A percentile compares a stretch with the other conserved stretches of the same genome.
Conservation (phyloP, 23 tunicate genomes). For the Aplidium turbinatum region DNA sequence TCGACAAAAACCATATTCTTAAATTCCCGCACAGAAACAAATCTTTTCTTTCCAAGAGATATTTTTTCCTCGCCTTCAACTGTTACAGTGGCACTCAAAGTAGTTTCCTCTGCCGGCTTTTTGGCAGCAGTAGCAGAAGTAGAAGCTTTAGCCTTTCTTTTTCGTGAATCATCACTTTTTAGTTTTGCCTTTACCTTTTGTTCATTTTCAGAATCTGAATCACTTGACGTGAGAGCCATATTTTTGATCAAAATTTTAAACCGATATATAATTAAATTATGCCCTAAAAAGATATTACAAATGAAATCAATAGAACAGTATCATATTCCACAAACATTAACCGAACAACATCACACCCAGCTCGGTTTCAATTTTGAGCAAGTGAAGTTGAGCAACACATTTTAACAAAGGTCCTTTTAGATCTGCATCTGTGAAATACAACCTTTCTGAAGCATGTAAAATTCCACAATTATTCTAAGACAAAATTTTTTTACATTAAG, state of each 20-base stretch:
- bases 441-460: too few species aligned
- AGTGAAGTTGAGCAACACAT: too few species aligned
- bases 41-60: conserved; percentile 81
- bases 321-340: too few species aligned
- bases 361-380: too few species aligned
- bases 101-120: background rate
- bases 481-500: too few species aligned
- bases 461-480: too few species aligned
- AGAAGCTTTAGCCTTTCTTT: conserved; percentile 34
- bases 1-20: conserved; percentile 76
- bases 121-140: conserved; percentile 2
- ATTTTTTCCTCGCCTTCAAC: conserved; percentile 48
- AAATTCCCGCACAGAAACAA: conserved; percentile 71
- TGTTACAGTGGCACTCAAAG: background rate
- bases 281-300: too few species aligned
- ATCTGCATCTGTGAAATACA: too few species aligned
- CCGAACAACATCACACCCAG: too few species aligned
- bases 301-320: too few species aligned
- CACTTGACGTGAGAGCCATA: conserved; percentile 43
- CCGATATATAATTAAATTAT: background rate
- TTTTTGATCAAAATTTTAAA: conserved; percentile 39
- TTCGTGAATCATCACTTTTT: conserved; percentile 51
- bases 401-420: too few species aligned
- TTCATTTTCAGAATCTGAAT: conserved; percentile 83
- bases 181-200: conserved; percentile 64